These are phyloP conservation scores for Colletes gigas DNA, from an alignment of 1,140 invertebrate species.

Conservation along the genomic window DNA sequence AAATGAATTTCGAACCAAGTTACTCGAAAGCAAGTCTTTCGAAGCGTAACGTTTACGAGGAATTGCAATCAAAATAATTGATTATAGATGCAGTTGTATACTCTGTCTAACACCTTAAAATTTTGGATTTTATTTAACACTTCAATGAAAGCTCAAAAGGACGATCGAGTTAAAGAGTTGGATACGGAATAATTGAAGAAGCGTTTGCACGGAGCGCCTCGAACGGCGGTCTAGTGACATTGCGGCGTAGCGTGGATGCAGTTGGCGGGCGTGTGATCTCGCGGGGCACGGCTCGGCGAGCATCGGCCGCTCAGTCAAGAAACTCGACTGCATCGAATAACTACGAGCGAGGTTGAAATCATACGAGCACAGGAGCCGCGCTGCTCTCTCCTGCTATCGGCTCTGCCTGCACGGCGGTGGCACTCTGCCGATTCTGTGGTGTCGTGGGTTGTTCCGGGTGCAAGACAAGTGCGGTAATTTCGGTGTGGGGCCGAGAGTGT, in stretches of 20 bases:
- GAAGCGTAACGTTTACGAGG: not conserved
- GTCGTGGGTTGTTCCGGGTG: conserved; percentile 8
- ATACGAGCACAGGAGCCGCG: conserved; percentile 48
- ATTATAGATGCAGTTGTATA: no score
- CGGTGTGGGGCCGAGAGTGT: not conserved
- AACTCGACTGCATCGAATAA: conserved; percentile 74
- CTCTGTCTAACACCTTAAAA: no score
- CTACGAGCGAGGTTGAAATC: conserved; percentile 55
- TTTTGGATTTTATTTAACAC: no score
- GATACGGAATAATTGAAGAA: not conserved
- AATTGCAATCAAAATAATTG: no score
- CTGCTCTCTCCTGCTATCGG: conserved; percentile 49
- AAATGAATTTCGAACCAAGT: not conserved
- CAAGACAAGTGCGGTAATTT: not conserved
- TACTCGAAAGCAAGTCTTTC: not conserved
- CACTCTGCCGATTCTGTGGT: not conserved
- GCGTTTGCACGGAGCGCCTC: not conserved
- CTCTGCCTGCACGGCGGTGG: conserved; percentile 20
- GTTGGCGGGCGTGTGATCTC: conserved; percentile 62
- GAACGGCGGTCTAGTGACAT: conserved; percentile 16
- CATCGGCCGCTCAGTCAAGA: conserved; percentile 70
- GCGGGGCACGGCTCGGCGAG: conserved; percentile 70
- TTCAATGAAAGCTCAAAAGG: no score
- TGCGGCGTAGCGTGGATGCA: rapidly evolving
- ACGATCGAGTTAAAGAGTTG: no score